Base-by-base conservation (phyloP, 2,797 vertebrate genomes). In the Sebastes itinus region DNA sequence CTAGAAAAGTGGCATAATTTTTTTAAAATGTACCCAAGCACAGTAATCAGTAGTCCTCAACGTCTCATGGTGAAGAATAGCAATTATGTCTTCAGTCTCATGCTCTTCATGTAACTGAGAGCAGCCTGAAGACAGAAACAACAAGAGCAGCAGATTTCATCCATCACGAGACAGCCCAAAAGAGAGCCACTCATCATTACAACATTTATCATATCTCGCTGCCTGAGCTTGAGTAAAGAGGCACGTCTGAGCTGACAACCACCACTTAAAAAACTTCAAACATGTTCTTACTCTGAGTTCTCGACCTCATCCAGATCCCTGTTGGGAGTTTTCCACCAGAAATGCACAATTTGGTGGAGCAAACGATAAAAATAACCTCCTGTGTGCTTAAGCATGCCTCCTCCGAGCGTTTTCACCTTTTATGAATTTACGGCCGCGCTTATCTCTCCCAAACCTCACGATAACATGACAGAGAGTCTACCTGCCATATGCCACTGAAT, bases 401-500 rank as follows among this genome's bases (percentile, higher is more conserved):
- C 75, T 58, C 70, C 0, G n/a, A 68, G 71, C 32, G 14, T 80
- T 83, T 90, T 75, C 42, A 79, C 78, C 67, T 64, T 81, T 90
- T 78, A 92, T 85, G 81, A 79, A 81, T 90, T 93, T 93, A 94
- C 80, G 77, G 73, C 72, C 2, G 20, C 0, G 14, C 28, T 85
- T 92, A 92, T 91, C 85, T 85, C 30, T 38, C 62, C 38, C 49
- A 77, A 86, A 90, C 81, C 73, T 55, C 75, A 14, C 3, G 75
- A 93, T 92, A 90, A 81, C 80, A 66, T 52, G 49, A 22, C 49
- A 52, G 35, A 70, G 72, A 33, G 61, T 62, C 83, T 69, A 90
- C 81, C 78, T 88, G 91, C 87, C 93, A 92, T 94, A 91, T 94
- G 94, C 88, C 84, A 75, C 88, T 66, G 71, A 78, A 78, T 33